Conservation (phyloP, 64 coral and sea anemone genomes). For the Trachythela sp. region DNA sequence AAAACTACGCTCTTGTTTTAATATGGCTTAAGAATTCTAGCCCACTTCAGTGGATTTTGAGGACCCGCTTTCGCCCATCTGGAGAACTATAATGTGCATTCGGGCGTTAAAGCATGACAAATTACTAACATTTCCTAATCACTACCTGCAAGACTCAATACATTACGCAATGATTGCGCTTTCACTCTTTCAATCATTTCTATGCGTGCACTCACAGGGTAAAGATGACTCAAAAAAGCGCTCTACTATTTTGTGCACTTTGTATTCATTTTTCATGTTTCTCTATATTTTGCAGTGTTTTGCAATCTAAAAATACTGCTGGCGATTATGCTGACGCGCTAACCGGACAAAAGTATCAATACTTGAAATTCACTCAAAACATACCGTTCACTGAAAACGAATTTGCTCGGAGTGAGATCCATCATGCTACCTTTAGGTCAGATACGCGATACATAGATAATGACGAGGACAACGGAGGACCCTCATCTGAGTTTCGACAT, state of each 20-base stretch:
- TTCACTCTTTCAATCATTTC: too few relatives aligned
- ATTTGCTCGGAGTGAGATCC: not conserved
- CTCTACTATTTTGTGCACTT: not conserved
- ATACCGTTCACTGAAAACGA: not conserved
- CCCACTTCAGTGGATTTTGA: too few relatives aligned
- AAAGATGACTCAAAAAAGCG: not conserved
- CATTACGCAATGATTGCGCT: too few relatives aligned
- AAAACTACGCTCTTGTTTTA: too few relatives aligned
- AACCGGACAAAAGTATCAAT: not conserved
- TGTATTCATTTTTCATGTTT: not conserved
- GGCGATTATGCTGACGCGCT: too few relatives aligned
- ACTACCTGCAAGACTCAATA: too few relatives aligned
- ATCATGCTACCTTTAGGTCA: not conserved
- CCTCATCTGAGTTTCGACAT: constrained; percentile 15
- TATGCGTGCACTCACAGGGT: too few relatives aligned
- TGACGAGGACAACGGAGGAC: constrained; percentile 19
- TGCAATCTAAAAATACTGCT: not conserved
- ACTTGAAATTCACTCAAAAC: not conserved
- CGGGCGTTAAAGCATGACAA: too few relatives aligned
- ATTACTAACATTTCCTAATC: too few relatives aligned
- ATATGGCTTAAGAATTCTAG: too few relatives aligned
- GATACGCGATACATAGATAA: not conserved
- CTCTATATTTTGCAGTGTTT: not conserved
- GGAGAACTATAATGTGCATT: too few relatives aligned
- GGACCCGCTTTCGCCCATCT: too few relatives aligned